Conservation (phyloP, 2,113 vertebrate species). For the Taxidea taxus region DNA sequence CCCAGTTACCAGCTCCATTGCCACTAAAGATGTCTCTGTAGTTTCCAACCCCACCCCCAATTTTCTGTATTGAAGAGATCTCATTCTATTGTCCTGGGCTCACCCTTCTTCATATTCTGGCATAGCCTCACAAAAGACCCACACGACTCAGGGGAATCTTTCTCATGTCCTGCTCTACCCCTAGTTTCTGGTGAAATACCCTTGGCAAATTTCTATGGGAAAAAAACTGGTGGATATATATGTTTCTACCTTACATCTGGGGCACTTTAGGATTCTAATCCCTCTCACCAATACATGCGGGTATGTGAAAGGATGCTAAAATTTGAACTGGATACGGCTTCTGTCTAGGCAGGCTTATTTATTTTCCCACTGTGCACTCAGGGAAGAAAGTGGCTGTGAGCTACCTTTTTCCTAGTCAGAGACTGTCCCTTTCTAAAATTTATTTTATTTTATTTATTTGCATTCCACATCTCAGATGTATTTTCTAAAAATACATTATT, state of each 20-base stretch:
- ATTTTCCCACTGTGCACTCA: background rate
- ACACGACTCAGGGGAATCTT: background rate
- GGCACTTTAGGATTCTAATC: background rate
- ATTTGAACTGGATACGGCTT: background rate
- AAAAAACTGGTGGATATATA: background rate
- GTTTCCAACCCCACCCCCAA: background rate
- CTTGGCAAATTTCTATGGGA: background rate
- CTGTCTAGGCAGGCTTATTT: background rate
- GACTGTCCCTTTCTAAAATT: background rate
- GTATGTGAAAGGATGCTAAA: background rate
- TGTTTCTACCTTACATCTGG: background rate
- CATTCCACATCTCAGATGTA: background rate
- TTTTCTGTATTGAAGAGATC: background rate
- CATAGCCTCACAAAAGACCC: background rate
- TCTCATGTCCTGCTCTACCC: background rate
- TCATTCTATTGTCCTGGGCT: background rate
- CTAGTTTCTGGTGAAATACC: background rate
- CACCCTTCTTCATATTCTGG: background rate
- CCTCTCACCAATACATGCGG: background rate
- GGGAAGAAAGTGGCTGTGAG: background rate
- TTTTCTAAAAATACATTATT: background rate
- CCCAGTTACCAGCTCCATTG: background rate
- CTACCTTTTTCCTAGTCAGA: background rate
- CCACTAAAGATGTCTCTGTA: background rate
- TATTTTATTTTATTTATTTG: background rate